Conservation (phyloP, 1,140 invertebrate genomes). For the Drosophila nigromelanica region DNA sequence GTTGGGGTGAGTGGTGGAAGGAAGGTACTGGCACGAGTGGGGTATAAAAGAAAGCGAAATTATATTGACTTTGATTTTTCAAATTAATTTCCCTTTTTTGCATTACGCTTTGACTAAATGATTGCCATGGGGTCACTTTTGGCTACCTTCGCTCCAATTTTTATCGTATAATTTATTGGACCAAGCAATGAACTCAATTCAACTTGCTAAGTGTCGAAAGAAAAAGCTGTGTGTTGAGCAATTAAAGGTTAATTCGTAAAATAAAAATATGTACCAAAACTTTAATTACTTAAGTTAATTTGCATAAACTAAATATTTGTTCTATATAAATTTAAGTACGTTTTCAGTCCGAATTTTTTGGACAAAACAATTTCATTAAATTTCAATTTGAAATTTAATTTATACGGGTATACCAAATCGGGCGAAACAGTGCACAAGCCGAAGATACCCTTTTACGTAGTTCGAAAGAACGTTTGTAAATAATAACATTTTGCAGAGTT, state of each 20-base stretch:
- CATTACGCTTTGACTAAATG: conserved; percentile 23
- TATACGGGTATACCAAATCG: too few species aligned
- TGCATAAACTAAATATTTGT: too few species aligned
- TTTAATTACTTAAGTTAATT: background rate
- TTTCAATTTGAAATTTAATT: too few species aligned
- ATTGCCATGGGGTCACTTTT: conserved; percentile 17
- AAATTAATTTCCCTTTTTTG: conserved; percentile 58
- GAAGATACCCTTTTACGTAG: background rate
- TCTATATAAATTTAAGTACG: too few species aligned
- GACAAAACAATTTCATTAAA: background rate
- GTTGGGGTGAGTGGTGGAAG: background rate
- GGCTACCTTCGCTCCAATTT: background rate
- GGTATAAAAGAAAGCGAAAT: conserved; percentile 71
- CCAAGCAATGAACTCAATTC: background rate
- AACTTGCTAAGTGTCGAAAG: conserved; percentile 14
- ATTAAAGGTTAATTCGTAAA: background rate
- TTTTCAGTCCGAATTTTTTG: too few species aligned
- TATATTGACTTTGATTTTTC: conserved; percentile 78
- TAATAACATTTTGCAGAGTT: conserved; percentile 9
- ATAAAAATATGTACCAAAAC: background rate
- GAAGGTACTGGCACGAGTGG: conserved; percentile 28
- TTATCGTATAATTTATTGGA: conserved; percentile 12
- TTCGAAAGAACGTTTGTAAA: conserved; percentile 12
- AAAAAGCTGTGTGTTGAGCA: conserved; percentile 14
- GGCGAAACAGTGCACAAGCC: background rate